Evolutionary conservation across 2,888 invertebrate genomes (phyloP).

Genomic region (Amphipoea lucens): DNA sequence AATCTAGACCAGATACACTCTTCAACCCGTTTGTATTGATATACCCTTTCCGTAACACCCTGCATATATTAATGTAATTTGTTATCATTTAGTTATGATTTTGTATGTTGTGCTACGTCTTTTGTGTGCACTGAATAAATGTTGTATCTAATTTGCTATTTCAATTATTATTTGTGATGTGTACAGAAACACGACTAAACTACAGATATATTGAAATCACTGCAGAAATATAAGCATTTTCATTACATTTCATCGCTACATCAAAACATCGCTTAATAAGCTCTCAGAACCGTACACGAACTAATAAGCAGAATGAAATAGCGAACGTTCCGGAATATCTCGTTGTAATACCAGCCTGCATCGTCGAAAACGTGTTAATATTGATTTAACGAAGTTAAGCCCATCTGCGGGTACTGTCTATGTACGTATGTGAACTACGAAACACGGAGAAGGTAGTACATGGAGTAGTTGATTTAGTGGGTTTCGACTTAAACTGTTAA

Average conservation of each 20-base stretch:
- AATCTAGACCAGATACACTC: too few species aligned
- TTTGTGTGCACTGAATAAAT: neutral
- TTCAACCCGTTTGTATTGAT: too few species aligned
- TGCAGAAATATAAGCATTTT: neutral
- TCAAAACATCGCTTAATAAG: slow-evolving; percentile 5
- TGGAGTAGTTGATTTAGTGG: slow-evolving; percentile 7
- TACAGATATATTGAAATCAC: neutral
- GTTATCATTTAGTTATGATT: neutral
- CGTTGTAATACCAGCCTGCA: slow-evolving; percentile 54
- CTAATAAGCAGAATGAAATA: slow-evolving; percentile 37
- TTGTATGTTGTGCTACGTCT: neutral
- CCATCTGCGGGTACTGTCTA: slow-evolving; percentile 50
- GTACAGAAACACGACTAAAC: neutral
- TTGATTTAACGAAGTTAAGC: slow-evolving; percentile 70
- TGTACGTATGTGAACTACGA: slow-evolving; percentile 7
- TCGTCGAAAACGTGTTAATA: slow-evolving; percentile 63
- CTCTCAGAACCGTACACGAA: slow-evolving; percentile 1
- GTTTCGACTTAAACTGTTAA: neutral
- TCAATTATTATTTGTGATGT: neutral
- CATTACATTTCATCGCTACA: neutral
- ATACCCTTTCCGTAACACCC: too few species aligned
- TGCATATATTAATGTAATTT: neutral
- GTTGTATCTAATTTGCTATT: neutral
- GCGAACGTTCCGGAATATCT: slow-evolving; percentile 38
- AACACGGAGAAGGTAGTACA: slow-evolving; percentile 19